Percentiles rank a stretch among this genome's conserved stretches.
Evolutionary conservation across 2,888 invertebrate genomes (phyloP).

Genomic region (Tolmerus cingulatus): DNA sequence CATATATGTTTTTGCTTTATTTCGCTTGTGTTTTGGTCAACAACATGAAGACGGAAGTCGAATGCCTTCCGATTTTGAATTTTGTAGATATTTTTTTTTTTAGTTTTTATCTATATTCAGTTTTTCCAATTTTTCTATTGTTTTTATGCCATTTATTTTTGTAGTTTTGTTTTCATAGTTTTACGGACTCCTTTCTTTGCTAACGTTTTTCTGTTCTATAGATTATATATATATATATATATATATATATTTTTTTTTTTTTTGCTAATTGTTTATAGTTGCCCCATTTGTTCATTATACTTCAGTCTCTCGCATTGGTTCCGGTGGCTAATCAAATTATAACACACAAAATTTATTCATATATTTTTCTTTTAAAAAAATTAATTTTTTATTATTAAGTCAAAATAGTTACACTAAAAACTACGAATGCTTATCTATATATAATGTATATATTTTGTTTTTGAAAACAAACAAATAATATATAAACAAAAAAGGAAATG

Average conservation of each 20-base stretch:
- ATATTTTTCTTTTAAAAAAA: constrained; percentile 52
- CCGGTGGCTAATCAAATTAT: constrained; percentile 73
- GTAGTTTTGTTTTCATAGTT: constrained; percentile 46
- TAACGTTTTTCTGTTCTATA: constrained; percentile 34
- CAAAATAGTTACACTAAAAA: neutral
- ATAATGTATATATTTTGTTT: neutral
- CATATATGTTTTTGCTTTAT: neutral
- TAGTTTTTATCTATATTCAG: neutral
- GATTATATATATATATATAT: neutral
- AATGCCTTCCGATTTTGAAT: constrained; percentile 32
- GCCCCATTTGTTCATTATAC: constrained; percentile 65
- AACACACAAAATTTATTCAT: constrained; percentile 60
- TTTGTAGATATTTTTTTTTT: constrained; percentile 27
- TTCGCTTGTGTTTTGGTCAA: neutral
- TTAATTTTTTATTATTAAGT: constrained; percentile 10
- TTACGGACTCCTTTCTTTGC: constrained; percentile 33
- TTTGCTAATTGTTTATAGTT: constrained; percentile 40
- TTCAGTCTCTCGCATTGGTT: constrained; percentile 79
- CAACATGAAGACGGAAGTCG: constrained; percentile 29
- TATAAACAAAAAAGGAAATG: neutral
- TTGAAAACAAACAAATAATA: neutral
- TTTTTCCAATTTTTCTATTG: constrained; percentile 45
- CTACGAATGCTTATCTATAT: neutral
- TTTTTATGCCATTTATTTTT: constrained; percentile 39
- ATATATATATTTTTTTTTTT: neutral